Conservation (phyloP, 53 echinoderm and acorn worm species). For the Hippasteria phrygiana region DNA sequence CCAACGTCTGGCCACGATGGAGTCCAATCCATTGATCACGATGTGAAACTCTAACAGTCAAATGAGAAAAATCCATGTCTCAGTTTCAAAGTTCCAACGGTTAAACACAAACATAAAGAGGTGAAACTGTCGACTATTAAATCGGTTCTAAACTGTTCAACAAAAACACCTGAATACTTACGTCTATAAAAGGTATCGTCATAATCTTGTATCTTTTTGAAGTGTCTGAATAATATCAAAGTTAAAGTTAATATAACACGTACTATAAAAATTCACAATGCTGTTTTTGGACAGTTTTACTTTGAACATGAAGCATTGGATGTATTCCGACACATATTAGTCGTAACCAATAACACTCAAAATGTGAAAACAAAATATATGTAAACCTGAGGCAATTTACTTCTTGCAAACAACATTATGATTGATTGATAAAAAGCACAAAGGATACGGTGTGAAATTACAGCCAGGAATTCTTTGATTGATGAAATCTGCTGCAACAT, state of each 20-base stretch:
- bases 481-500: constrained; percentile 92
- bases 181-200: constrained; percentile 91
- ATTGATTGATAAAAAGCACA: too few species aligned
- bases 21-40: constrained; percentile 93
- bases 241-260: constrained; percentile 56
- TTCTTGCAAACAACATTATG: too few species aligned
- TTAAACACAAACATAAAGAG: background rate
- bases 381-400: too few species aligned
- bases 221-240: constrained; percentile 72
- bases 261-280: background rate
- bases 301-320: too few species aligned
- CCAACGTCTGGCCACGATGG: constrained; percentile 95
- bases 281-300: background rate
- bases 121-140: background rate
- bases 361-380: too few species aligned
- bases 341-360: too few species aligned
- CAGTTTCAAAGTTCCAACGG: too few species aligned
- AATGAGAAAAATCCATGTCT: constrained; percentile 7
- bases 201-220: constrained; percentile 96
- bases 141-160: background rate
- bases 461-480: constrained; percentile 93
- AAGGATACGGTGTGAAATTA: constrained; percentile 99
- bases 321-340: too few species aligned
- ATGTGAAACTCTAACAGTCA: constrained; percentile 85
- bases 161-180: constrained; percentile 72